Conservation (phyloP, 2,113 vertebrate genomes). For the Oryzias javanicus region DNA sequence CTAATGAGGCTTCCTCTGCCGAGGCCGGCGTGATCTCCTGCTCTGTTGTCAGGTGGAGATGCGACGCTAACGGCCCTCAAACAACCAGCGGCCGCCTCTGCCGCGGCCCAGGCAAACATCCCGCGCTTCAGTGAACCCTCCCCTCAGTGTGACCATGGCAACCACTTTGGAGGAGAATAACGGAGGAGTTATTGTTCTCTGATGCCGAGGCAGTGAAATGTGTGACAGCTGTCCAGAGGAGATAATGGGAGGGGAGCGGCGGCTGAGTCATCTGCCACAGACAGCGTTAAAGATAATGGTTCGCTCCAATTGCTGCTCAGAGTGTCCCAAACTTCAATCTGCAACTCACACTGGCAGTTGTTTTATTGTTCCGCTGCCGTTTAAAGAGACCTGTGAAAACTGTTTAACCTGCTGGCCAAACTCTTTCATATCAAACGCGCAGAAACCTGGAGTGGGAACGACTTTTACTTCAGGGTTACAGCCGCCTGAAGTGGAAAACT, state of each 20-base stretch:
- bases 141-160: slow-evolving; percentile 5
- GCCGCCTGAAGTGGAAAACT: no score
- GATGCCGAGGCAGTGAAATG: slow-evolving; percentile 9
- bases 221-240: slow-evolving; percentile 42
- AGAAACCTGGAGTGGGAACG: not conserved
- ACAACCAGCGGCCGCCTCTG: not conserved
- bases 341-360: slow-evolving; percentile 6
- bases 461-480: no score
- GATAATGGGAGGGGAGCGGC: slow-evolving; percentile 27
- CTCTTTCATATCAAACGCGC: not conserved
- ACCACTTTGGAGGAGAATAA: slow-evolving; percentile 6
- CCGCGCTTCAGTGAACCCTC: slow-evolving; percentile 1
- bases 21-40: slow-evolving; percentile 2
- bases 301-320: slow-evolving; percentile 14
- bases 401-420: not conserved
- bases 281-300: slow-evolving; percentile 28
- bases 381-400: slow-evolving; percentile 13
- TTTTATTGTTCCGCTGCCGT: slow-evolving; percentile 9
- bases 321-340: slow-evolving; percentile 19
- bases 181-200: slow-evolving; percentile 9
- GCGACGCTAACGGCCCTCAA: not conserved
- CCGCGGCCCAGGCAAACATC: not conserved
- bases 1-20: slow-evolving; percentile 20
- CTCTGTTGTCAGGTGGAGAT: slow-evolving; percentile 20
- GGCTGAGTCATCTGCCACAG: slow-evolving; percentile 21